Percentiles rank a stretch among this genome's conserved stretches.
phyloP scores from a whole-genome alignment of 2,113 vertebrate species.

The Nesospiza acunhae region DNA sequence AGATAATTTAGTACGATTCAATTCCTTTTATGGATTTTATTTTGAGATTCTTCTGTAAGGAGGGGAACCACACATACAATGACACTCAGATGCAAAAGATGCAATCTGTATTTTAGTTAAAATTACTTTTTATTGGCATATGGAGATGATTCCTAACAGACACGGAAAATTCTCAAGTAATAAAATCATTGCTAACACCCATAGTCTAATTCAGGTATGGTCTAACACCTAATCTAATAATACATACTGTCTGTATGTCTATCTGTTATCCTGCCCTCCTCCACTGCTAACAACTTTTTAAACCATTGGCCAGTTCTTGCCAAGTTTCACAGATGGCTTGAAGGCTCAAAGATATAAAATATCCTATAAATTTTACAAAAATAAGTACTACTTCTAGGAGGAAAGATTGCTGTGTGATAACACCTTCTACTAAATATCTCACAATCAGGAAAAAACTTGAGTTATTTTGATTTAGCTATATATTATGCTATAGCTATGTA shows the following conservation, averaged over 20 bases:
- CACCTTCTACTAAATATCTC: constrained; percentile 26
- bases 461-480: neutral
- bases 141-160: neutral
- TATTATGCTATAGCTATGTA: neutral
- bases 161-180: neutral
- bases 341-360: constrained; percentile 13
- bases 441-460: neutral
- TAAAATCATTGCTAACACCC: neutral
- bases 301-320: constrained; percentile 28
- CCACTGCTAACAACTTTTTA: neutral
- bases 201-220: neutral
- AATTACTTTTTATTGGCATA: neutral
- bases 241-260: neutral
- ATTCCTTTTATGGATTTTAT: neutral
- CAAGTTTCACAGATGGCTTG: constrained; percentile 47
- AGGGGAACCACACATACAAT: neutral
- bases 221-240: constrained; percentile 34
- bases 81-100: neutral
- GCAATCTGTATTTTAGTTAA: neutral
- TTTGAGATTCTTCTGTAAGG: neutral
- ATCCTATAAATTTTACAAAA: constrained; percentile 5
- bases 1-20: neutral
- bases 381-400: neutral
- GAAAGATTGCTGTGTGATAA: neutral
- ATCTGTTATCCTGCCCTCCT: neutral